A percentile compares a stretch with the other conserved stretches of the same genome.
These are phyloP conservation scores for Forbesichthys agassizii DNA, from an alignment of 2,113 vertebrate species.

Conservation along the genomic window DNA sequence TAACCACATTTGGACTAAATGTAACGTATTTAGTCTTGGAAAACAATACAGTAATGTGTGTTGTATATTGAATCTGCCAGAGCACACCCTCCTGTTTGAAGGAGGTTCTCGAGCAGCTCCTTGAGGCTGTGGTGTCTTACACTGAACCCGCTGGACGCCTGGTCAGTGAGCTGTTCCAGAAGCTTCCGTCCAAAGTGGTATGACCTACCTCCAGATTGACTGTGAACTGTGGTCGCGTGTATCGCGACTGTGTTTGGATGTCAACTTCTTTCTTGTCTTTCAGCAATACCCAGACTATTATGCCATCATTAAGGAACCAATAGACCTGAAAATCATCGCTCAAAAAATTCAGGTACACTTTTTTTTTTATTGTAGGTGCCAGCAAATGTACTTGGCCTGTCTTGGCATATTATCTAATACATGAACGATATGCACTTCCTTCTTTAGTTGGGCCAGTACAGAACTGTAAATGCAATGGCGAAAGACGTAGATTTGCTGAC, in stretches of 20 bases:
- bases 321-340: constrained; percentile 95
- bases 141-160: constrained; percentile 89
- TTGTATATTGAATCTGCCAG: constrained; percentile 59
- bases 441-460: constrained; percentile 87
- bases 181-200: constrained; percentile 98
- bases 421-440: constrained; percentile 10
- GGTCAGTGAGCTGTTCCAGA: constrained; percentile 97
- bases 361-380: constrained; percentile 1
- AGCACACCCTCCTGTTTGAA: constrained; percentile 86
- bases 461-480: constrained; percentile 91
- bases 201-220: constrained; percentile 18
- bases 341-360: constrained; percentile 92
- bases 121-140: constrained; percentile 88
- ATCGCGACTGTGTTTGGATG: constrained; percentile 5
- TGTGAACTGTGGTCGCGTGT: not conserved
- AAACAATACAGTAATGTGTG: not conserved
- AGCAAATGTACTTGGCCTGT: not conserved
- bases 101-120: constrained; percentile 92
- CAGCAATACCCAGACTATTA: constrained; percentile 99
- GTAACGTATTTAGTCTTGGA: too few species aligned
- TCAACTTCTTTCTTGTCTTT: constrained; percentile 44
- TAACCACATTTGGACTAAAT: not conserved
- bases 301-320: constrained; percentile 98
- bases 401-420: not conserved
- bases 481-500: constrained; percentile 96